These are phyloP conservation scores for Leptogaster cylindrica DNA, from an alignment of 2,888 invertebrate genomes.

Conservation along the genomic window DNA sequence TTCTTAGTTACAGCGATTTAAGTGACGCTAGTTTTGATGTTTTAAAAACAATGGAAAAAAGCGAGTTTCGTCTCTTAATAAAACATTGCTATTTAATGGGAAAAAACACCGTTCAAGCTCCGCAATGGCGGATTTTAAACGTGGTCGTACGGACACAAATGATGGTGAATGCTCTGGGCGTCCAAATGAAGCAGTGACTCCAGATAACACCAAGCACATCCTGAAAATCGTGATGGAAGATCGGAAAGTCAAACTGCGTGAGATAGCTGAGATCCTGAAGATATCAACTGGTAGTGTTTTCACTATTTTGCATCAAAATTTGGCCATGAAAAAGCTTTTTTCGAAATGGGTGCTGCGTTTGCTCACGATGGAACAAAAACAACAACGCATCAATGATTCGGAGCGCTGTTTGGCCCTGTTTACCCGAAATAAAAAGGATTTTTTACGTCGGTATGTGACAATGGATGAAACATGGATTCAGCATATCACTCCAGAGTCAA, in stretches of 20 bases:
- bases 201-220: constrained; percentile 7
- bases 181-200: no score
- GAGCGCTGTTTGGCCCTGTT: constrained; percentile 43
- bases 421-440: constrained; percentile 48
- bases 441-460: constrained; percentile 51
- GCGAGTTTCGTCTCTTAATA: constrained; percentile 39
- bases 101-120: constrained; percentile 46
- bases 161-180: constrained; percentile 17
- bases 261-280: constrained; percentile 44
- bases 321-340: constrained; percentile 31
- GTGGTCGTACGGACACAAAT: constrained; percentile 14
- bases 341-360: constrained; percentile 34
- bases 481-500: constrained; percentile 53
- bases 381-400: constrained; percentile 45
- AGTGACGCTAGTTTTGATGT: not conserved
- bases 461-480: constrained; percentile 57
- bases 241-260: constrained; percentile 43
- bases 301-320: constrained; percentile 46
- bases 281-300: constrained; percentile 43
- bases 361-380: constrained; percentile 48
- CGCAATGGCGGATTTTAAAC: constrained; percentile 46
- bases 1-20: constrained; percentile 6
- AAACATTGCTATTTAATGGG: no score
- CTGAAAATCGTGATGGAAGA: constrained; percentile 43
- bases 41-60: constrained; percentile 13